Conservation (phyloP, 2,113 vertebrate genomes). For the Cyprinodon variegatus region DNA sequence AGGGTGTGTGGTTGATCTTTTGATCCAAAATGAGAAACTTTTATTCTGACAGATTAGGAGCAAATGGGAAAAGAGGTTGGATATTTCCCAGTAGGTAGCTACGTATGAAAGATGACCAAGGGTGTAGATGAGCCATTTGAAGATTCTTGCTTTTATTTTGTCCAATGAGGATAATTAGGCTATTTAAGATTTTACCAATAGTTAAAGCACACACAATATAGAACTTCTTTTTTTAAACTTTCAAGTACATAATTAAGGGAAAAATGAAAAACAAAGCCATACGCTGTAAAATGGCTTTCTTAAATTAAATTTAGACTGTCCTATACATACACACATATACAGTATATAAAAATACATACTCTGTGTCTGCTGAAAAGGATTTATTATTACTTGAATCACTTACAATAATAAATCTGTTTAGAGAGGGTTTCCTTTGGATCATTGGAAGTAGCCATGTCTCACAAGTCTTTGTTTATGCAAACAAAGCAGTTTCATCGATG, state of each 20-base stretch:
- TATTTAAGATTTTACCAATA: slow-evolving; percentile 5
- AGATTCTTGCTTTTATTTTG: slow-evolving; percentile 23
- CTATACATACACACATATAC: not conserved
- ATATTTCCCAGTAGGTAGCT: slow-evolving; percentile 13
- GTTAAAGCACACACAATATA: slow-evolving; percentile 3
- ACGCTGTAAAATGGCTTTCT: slow-evolving; percentile 24
- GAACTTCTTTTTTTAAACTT: slow-evolving; percentile 20
- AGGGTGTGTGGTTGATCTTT: not conserved
- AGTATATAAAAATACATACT: too few species aligned
- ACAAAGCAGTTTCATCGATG: slow-evolving; percentile 16
- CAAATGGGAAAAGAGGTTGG: slow-evolving; percentile 10
- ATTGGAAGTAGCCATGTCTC: not conserved
- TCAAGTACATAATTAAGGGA: not conserved
- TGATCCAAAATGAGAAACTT: slow-evolving; percentile 6
- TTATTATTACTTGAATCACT: not conserved
- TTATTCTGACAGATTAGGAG: not conserved
- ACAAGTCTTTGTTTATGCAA: not conserved
- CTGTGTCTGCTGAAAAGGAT: too few species aligned
- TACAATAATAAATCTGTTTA: too few species aligned
- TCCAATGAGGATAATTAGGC: slow-evolving; percentile 3
- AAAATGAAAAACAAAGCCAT: not conserved
- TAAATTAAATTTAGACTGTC: slow-evolving; percentile 1
- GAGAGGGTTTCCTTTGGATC: slow-evolving; percentile 23
- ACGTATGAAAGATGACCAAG: not conserved
- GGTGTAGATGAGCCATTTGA: slow-evolving; percentile 2